phyloP scores from a whole-genome alignment of 2,888 invertebrate species.

The Nemotelus nigrinus region DNA sequence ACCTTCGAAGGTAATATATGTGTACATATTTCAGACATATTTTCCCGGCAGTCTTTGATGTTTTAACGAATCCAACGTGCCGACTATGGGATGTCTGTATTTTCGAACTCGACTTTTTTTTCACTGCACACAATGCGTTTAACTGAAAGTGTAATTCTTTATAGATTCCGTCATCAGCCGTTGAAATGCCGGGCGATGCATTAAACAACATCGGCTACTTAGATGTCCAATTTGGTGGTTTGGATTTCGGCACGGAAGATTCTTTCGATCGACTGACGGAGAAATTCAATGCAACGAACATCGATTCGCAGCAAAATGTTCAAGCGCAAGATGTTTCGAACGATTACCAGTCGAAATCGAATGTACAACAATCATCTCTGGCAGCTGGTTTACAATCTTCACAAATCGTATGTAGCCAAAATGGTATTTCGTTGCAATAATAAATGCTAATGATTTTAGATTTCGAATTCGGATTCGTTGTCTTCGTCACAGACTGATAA shows the following conservation, averaged over 20 bases:
- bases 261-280: slow-evolving; percentile 63
- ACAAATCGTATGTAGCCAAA: slow-evolving; percentile 59
- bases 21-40: neutral
- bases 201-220: slow-evolving; percentile 77
- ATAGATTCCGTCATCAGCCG: slow-evolving; percentile 91
- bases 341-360: slow-evolving; percentile 62
- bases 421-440: neutral
- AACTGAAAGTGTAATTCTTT: slow-evolving; percentile 47
- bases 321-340: slow-evolving; percentile 56
- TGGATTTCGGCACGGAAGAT: slow-evolving; percentile 75
- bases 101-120: too few species aligned
- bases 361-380: slow-evolving; percentile 53
- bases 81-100: too few species aligned
- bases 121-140: slow-evolving; percentile 9
- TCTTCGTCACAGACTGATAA: slow-evolving; percentile 58
- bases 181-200: slow-evolving; percentile 95
- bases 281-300: slow-evolving; percentile 61
- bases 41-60: too few species aligned
- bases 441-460: slow-evolving; percentile 33
- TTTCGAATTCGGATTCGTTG: slow-evolving; percentile 48
- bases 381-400: slow-evolving; percentile 61
- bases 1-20: slow-evolving; percentile 76
- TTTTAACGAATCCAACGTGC: too few species aligned
- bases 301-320: slow-evolving; percentile 59
- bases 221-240: slow-evolving; percentile 93